These are phyloP conservation scores for Cantharis rustica DNA, from an alignment of 2,888 invertebrate genomes.

Conservation along the genomic window DNA sequence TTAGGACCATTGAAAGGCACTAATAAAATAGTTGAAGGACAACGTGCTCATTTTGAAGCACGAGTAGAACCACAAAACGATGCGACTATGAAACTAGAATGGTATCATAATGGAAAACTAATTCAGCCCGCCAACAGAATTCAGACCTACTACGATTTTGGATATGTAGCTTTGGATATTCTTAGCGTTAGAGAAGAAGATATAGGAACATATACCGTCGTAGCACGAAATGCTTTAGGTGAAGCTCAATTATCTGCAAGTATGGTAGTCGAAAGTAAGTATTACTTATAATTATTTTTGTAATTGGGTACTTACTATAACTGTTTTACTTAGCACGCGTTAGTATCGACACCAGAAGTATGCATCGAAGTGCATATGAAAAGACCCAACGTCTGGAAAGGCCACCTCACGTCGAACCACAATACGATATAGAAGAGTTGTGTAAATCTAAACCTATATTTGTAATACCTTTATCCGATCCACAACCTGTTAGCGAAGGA, in stretches of 20 bases:
- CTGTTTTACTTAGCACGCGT: slow-evolving; percentile 71
- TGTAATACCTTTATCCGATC: slow-evolving; percentile 85
- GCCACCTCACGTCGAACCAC: slow-evolving; percentile 83
- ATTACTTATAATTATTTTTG: slow-evolving; percentile 4
- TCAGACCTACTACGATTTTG: slow-evolving; percentile 94
- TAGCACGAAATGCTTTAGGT: slow-evolving; percentile 89
- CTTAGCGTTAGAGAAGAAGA: slow-evolving; percentile 91
- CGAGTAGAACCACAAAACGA: slow-evolving; percentile 95
- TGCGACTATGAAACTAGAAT: slow-evolving; percentile 89
- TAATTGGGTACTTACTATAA: slow-evolving; percentile 2
- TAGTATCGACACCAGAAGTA: slow-evolving; percentile 86
- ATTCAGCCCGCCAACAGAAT: slow-evolving; percentile 89
- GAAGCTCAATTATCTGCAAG: slow-evolving; percentile 82
- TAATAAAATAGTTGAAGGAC: slow-evolving; percentile 91
- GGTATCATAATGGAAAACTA: slow-evolving; percentile 95
- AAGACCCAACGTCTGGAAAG: slow-evolving; percentile 88
- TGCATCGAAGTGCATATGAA: slow-evolving; percentile 84
- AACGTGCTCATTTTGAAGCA: slow-evolving; percentile 93
- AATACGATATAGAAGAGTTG: slow-evolving; percentile 88
- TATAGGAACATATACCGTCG: slow-evolving; percentile 90
- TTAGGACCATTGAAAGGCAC: slow-evolving; percentile 89
- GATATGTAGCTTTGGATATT: slow-evolving; percentile 95
- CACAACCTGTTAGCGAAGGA: slow-evolving; percentile 84
- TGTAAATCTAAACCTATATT: slow-evolving; percentile 95
- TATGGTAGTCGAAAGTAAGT: slow-evolving; percentile 90